Evolutionary conservation across 2,888 invertebrate genomes (phyloP).

Genomic region (Machimus atricapillus): DNA sequence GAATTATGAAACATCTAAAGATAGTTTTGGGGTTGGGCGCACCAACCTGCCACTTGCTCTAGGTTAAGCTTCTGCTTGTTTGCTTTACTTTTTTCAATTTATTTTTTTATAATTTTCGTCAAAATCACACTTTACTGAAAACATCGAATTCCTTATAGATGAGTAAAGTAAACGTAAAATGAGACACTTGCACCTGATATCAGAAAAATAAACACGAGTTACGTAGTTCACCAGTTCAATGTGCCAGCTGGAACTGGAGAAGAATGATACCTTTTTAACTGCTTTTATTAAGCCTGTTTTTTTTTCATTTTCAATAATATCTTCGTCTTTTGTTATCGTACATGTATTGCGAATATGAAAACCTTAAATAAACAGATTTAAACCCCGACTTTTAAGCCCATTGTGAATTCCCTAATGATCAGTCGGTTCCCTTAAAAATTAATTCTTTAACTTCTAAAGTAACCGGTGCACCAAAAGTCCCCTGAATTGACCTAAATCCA

Average conservation of each 20-base stretch:
- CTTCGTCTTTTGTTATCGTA: neutral
- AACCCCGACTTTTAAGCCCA: neutral
- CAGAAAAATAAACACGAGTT: neutral
- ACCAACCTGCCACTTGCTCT: neutral
- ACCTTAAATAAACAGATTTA: neutral
- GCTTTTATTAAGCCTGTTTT: neutral
- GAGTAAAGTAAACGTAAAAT: neutral
- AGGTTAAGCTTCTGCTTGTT: neutral
- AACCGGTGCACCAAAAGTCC: neutral
- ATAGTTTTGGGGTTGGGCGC: neutral
- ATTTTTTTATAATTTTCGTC: neutral
- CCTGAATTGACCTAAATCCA: neutral
- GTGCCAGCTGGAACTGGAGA: neutral
- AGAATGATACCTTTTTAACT: neutral
- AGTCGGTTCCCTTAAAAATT: neutral
- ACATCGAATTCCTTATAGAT: neutral
- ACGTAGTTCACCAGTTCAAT: neutral
- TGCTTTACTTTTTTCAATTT: neutral
- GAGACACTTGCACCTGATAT: neutral
- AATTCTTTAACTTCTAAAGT: neutral
- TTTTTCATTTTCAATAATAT: neutral
- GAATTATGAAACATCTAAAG: neutral
- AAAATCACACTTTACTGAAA: neutral
- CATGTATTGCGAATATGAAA: neutral
- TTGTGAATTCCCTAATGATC: neutral